Evolutionary conservation across 2,797 vertebrate species (phyloP).

Genomic region (Cercopithecus mitis): DNA sequence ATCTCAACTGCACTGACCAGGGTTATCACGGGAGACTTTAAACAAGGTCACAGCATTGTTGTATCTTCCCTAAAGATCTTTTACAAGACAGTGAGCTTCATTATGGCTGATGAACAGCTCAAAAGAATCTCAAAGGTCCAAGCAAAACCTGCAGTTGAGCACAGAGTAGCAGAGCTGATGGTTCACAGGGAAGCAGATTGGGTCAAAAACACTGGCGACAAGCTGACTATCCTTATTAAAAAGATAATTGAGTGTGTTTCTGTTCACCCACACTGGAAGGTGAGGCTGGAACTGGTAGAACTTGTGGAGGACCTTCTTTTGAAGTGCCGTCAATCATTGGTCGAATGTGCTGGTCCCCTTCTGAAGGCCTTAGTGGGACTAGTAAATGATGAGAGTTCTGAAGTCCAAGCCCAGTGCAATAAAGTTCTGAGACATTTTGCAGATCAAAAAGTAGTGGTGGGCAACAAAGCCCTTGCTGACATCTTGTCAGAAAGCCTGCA

Average conservation of each 20-base stretch:
- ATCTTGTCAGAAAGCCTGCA: conserved; percentile 95
- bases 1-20: conserved; percentile 87
- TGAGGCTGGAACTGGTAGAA: conserved; percentile 90
- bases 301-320: conserved; percentile 87
- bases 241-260: conserved; percentile 90
- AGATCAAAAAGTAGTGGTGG: conserved; percentile 80
- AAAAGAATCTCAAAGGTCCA: conserved; percentile 65
- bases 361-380: conserved; percentile 92
- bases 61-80: conserved; percentile 90
- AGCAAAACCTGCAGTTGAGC: conserved; percentile 71
- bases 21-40: conserved; percentile 91
- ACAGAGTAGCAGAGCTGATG: conserved; percentile 86
- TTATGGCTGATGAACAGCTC: conserved; percentile 93
- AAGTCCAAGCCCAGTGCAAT: conserved; percentile 87
- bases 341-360: conserved; percentile 86
- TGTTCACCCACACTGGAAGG: conserved; percentile 94
- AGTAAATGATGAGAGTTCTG: conserved; percentile 89
- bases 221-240: conserved; percentile 88
- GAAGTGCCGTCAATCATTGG: conserved; percentile 88
- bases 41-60: conserved; percentile 90
- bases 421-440: conserved; percentile 84
- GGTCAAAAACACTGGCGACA: conserved; percentile 88
- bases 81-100: conserved; percentile 85
- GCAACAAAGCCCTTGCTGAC: conserved; percentile 87
- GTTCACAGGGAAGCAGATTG: conserved; percentile 89